These are phyloP conservation scores for Nautilus pompilius DNA, from an alignment of 1,140 invertebrate species.

Conservation along the genomic window DNA sequence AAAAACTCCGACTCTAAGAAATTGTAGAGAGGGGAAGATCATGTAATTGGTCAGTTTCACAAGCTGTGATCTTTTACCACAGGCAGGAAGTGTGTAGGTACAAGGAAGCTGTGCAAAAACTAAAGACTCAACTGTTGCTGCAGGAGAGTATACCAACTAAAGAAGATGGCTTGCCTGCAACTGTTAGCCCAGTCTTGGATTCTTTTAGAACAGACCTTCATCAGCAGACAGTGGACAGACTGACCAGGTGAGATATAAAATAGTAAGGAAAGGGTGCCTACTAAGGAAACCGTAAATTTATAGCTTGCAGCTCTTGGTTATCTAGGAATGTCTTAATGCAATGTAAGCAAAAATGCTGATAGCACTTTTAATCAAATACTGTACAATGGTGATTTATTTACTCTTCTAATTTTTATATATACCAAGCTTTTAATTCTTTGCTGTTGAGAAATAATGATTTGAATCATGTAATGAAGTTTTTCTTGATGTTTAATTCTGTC, in stretches of 20 bases:
- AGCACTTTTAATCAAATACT: not conserved
- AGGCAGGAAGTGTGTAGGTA: slow-evolving; percentile 28
- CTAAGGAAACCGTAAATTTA: not conserved
- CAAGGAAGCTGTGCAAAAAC: slow-evolving; percentile 34
- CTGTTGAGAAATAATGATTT: no score
- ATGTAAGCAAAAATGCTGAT: not conserved
- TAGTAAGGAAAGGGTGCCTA: not conserved
- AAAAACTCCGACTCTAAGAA: no score
- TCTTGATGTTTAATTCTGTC: no score
- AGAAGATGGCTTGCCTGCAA: slow-evolving; percentile 22
- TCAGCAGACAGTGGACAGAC: slow-evolving; percentile 25
- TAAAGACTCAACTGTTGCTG: slow-evolving; percentile 33
- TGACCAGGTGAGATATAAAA: slow-evolving; percentile 26
- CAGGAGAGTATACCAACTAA: slow-evolving; percentile 33
- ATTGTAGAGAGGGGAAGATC: no score
- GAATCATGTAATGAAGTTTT: no score
- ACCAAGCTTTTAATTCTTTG: no score
- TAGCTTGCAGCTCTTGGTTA: not conserved
- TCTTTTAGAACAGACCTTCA: no score
- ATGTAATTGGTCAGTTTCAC: no score
- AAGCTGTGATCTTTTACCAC: no score
- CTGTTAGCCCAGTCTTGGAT: no score
- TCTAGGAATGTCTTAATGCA: not conserved
- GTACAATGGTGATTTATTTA: not conserved
- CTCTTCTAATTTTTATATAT: no score